A percentile compares a stretch with the other conserved stretches of the same genome.
Evolutionary conservation across 2,113 vertebrate species (phyloP).

Genomic region (Paraplagusia blochii): DNA sequence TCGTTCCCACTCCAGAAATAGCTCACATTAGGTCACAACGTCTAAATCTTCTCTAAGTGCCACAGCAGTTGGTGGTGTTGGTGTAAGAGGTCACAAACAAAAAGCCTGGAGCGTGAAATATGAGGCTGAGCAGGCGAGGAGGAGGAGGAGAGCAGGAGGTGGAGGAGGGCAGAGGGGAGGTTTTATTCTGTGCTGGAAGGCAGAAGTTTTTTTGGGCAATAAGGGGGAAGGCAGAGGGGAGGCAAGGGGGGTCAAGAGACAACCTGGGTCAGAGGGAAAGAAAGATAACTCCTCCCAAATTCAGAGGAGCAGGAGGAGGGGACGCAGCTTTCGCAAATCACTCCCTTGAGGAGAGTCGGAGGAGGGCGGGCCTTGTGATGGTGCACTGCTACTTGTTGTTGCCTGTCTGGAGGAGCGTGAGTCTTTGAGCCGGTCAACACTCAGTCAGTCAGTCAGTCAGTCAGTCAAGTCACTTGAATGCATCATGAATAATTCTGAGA

Average conservation of each 20-base stretch:
- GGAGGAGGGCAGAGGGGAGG: conserved; percentile 27
- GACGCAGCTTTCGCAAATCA: conserved; percentile 66
- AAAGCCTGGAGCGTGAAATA: conserved; percentile 62
- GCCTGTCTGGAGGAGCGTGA: conserved; percentile 59
- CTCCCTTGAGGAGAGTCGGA: conserved; percentile 64
- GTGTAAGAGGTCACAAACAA: conserved; percentile 47
- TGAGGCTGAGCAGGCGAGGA: conserved; percentile 46
- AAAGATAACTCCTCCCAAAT: conserved; percentile 65
- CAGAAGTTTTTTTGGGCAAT: conserved; percentile 2
- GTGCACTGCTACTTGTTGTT: conserved; percentile 60
- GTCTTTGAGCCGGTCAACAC: conserved; percentile 26
- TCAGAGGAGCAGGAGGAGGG: conserved; percentile 68
- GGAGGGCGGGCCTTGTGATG: conserved; percentile 47
- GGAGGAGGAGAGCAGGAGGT: conserved; percentile 17
- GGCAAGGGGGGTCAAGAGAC: conserved; percentile 32
- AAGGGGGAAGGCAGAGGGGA: neutral
- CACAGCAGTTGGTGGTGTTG: conserved; percentile 36
- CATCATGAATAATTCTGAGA: conserved; percentile 10
- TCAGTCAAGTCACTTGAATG: conserved; percentile 21
- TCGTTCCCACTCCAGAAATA: conserved; percentile 26
- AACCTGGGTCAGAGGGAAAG: conserved; percentile 51
- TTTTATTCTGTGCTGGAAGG: conserved; percentile 55
- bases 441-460: conserved; percentile 23
- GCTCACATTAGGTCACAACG: conserved; percentile 46
- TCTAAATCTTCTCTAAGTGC: conserved; percentile 45